phyloP scores from a whole-genome alignment of 1,140 invertebrate genomes.

The Rhopalosiphum padi region DNA sequence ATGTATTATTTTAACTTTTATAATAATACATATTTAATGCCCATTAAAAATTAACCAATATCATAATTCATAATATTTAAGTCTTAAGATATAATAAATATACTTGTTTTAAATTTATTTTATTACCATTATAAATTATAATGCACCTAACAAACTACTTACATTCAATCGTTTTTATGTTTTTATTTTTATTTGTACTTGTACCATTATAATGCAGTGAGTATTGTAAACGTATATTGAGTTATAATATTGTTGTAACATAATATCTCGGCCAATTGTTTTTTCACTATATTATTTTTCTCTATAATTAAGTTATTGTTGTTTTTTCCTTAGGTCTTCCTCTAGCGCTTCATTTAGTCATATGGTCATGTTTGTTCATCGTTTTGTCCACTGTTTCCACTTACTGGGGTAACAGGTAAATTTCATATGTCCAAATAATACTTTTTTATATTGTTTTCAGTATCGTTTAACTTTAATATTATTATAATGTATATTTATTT shows the following conservation, averaged over 20 bases:
- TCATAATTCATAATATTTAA: background rate
- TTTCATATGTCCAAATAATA: background rate
- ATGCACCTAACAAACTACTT: too few relatives aligned
- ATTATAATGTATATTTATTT: background rate
- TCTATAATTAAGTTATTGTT: background rate
- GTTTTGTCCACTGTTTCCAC: conserved; percentile 26
- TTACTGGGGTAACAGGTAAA: conserved; percentile 39
- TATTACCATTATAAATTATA: too few relatives aligned
- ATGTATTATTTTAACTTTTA: too few relatives aligned
- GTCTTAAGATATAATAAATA: background rate
- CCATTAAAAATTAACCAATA: background rate
- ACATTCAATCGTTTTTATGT: too few relatives aligned
- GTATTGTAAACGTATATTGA: background rate
- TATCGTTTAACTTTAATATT: background rate
- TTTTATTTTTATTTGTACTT: background rate
- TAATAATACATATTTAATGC: too few relatives aligned
- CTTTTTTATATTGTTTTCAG: background rate
- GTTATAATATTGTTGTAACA: background rate
- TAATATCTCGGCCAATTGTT: background rate
- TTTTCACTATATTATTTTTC: background rate
- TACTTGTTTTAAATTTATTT: background rate
- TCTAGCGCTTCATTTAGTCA: conserved; percentile 62
- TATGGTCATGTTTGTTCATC: conserved; percentile 53
- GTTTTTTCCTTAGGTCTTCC: conserved; percentile 61
- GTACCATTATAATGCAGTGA: background rate